Percentiles rank a stretch among this genome's conserved stretches.
Evolutionary conservation across 2,797 vertebrate genomes (phyloP).

Genomic region (Masticophis lateralis): DNA sequence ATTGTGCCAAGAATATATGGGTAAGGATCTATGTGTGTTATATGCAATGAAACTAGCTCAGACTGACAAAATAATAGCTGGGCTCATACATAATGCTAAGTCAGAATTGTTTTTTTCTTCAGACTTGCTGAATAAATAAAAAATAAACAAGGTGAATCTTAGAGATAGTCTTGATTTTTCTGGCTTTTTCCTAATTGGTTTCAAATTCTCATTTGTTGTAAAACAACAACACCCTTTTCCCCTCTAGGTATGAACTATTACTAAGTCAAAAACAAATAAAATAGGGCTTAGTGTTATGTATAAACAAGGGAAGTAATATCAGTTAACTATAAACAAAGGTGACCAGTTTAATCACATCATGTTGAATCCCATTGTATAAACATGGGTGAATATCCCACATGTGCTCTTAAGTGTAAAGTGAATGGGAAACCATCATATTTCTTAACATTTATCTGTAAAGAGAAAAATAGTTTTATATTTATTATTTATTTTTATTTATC

Average conservation of each 20-base stretch:
- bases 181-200: background rate
- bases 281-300: background rate
- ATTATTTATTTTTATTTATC: too few relatives aligned
- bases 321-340: conserved; percentile 59
- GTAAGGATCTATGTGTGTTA: conserved; percentile 25
- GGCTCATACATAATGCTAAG: background rate
- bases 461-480: conserved; percentile 28
- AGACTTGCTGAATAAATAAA: background rate
- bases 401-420: conserved; percentile 38
- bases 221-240: background rate
- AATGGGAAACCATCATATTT: conserved; percentile 37
- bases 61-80: background rate
- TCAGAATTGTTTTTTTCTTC: background rate
- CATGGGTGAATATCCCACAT: conserved; percentile 28
- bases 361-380: conserved; percentile 62
- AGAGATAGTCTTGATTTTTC: background rate
- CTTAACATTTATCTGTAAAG: conserved; percentile 31
- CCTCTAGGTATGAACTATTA: background rate
- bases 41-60: conserved; percentile 24
- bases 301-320: conserved; percentile 31
- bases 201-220: background rate
- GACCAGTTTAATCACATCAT: conserved; percentile 46
- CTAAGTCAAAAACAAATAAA: background rate
- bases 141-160: background rate
- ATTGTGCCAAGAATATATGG: conserved; percentile 26